Evolutionary conservation across 2,888 invertebrate species (phyloP).

Genomic region (Galeruca laticollis): DNA sequence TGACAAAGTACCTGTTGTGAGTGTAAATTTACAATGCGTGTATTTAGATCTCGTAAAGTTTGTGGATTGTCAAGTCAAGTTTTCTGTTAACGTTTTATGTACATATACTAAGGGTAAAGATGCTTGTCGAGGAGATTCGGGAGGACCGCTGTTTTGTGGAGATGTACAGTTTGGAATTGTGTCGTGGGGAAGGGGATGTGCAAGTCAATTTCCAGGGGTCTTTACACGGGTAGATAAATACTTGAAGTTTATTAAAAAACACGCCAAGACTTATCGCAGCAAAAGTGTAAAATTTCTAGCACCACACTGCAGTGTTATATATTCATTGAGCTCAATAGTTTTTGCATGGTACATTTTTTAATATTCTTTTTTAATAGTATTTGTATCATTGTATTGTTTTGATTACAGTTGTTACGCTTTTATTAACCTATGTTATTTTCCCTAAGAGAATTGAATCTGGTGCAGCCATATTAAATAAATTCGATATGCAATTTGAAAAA

Average conservation of each 20-base stretch:
- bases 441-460: too few relatives aligned
- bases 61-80: not conserved
- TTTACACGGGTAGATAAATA: conserved; percentile 35
- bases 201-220: conserved; percentile 25
- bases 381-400: too few relatives aligned
- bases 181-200: conserved; percentile 36
- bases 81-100: conserved; percentile 19
- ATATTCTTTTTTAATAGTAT: too few relatives aligned
- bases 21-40: conserved; percentile 11
- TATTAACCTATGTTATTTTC: too few relatives aligned
- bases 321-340: not conserved
- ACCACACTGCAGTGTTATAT: not conserved
- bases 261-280: not conserved
- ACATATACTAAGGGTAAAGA: conserved; percentile 30
- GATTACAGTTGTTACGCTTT: too few relatives aligned
- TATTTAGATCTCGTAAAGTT: not conserved
- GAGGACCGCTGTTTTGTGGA: conserved; percentile 37
- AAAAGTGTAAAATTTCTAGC: not conserved
- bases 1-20: not conserved
- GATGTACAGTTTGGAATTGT: conserved; percentile 36
- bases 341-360: not conserved
- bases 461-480: too few relatives aligned
- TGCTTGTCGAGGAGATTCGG: conserved; percentile 39
- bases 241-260: conserved; percentile 28
- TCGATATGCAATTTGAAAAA: too few relatives aligned